Base-by-base conservation (phyloP, 1,140 invertebrate genomes). In the Bemisia tabaci region DNA sequence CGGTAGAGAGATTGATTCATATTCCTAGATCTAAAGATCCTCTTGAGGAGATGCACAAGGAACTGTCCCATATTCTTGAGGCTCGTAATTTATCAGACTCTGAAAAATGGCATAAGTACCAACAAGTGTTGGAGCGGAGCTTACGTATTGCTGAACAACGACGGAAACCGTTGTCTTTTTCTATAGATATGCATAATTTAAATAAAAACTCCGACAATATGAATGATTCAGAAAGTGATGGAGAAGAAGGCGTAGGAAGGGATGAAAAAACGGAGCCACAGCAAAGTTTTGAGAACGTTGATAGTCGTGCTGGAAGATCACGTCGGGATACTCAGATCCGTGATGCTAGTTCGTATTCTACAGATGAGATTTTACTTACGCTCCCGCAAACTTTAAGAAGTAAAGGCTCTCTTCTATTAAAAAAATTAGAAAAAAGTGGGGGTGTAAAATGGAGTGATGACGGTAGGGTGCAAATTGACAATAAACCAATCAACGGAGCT, bases 71-170 rank as follows among this genome's bases (percentile, higher is more conserved):
- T 21, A 27, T 67, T 27, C 27, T 67, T 17, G 63, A 67, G 21
- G 23, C 39, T 59, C 26, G n/a, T 11, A 58, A 26, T 22, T 21
- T 23, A 23, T 27, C 65, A 21, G 67, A 64, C 58, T 24, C 1
- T 17, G 27, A 64, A 67, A 64, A 67, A 65, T 67, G 67, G 33
- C 12, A 24, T 12, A 21, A 24, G 11, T 65, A 64, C 24, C 61
- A 65, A 25, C 67, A 67, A 26, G 26, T 59, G 2, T 23, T 64
- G 0, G 21, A 67, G 21, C 23, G 58, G 24, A 25, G 22, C 64
- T 59, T 66, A 23, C 58, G 24, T 33, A 21, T 22, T 26, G 59
- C 27, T 21, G 26, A 39, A n/a, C 61, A n/a, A 12, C 17, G 12
- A n/a, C 25, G 60, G 21, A 26, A 62, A 68, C 63, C 63, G 9